Evolutionary conservation across 1,140 invertebrate genomes (phyloP), one percentile per base, ranked within the genome.

Genomic region (Limonius californicus): DNA sequence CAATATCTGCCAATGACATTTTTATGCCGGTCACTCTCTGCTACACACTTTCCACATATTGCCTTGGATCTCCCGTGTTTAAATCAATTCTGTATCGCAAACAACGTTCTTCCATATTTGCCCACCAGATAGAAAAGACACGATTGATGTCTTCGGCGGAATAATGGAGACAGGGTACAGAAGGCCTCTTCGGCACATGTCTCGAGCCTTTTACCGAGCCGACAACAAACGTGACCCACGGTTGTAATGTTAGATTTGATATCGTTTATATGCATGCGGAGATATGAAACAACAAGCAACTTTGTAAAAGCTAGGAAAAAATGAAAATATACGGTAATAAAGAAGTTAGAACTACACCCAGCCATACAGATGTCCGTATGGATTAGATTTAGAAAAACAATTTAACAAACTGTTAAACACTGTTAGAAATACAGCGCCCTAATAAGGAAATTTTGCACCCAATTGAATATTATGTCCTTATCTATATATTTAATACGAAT

Each of bases 221-320:
- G 42, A 45, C 42, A 45, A 45, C 12, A 45, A 45, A 45, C 42
- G 42, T 45, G 42, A 45, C 16, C 42, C 42, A 45, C 42, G 42
- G 42, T 45, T 18, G 42, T 45, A 45, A 45, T 45, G 42, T 45
- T 45, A 45, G 42, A 45, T 45, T 45, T 45, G 42, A 45, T 45
- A 45, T 45, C 42, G 42, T 45, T 45, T 45, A 45, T 45, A 45
- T 45, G 42, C 42, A 45, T 45, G 42, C 42, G 16, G 14, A n/a
- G 14, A 6, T 6, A 6, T 2, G 16, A 18, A 4, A 15, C 12
- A 6, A n/a, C 14, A 45, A 45, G 42, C 6, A 45, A 45, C 16
- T 18, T 45, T 45, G 16, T 4, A 18, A 18, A 45, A 45, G 12
- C 42, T n/a, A n/a, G n/a, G n/a, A n/a, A n/a, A n/a, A n/a, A n/a